Evolutionary conservation across 2,888 invertebrate species (phyloP).

Genomic region (Chalcosyrphus nemorum): DNA sequence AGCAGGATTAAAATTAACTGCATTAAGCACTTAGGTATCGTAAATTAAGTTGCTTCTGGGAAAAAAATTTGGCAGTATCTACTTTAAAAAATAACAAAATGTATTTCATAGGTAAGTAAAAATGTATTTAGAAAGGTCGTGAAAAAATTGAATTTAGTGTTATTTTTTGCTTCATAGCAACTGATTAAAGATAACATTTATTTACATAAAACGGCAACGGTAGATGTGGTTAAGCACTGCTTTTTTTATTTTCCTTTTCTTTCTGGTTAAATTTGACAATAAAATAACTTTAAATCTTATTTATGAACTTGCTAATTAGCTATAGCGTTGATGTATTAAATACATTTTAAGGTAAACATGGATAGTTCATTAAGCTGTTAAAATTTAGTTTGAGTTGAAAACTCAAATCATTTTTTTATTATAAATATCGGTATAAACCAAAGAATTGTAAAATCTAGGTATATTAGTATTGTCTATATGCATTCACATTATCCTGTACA

Average conservation of each 20-base stretch:
- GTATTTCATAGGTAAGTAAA: slow-evolving; percentile 13
- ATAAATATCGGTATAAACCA: not conserved
- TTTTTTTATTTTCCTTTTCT: slow-evolving; percentile 16
- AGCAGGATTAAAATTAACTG: slow-evolving; percentile 44
- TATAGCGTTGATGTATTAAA: slow-evolving; percentile 15
- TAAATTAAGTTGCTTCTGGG: slow-evolving; percentile 56
- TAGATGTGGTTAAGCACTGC: slow-evolving; percentile 33
- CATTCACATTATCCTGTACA: not conserved
- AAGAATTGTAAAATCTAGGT: not conserved
- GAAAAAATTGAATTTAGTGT: slow-evolving; percentile 48
- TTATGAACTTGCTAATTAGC: slow-evolving; percentile 42
- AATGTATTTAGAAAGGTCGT: slow-evolving; percentile 29
- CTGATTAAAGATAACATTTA: slow-evolving; percentile 45
- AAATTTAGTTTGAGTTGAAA: slow-evolving; percentile 2
- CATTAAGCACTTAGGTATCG: slow-evolving; percentile 61
- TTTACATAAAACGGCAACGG: slow-evolving; percentile 6
- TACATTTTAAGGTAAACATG: slow-evolving; percentile 19
- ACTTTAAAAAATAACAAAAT: slow-evolving; percentile 19
- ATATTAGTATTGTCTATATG: not conserved
- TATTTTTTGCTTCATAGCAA: slow-evolving; percentile 60
- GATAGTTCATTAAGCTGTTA: slow-evolving; percentile 20
- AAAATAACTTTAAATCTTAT: slow-evolving; percentile 46
- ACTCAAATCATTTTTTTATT: not conserved
- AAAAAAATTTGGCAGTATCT: slow-evolving; percentile 54
- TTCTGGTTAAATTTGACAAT: slow-evolving; percentile 63